phyloP scores from a whole-genome alignment of 2,888 invertebrate genomes.

The Onthophagus sagittarius region DNA sequence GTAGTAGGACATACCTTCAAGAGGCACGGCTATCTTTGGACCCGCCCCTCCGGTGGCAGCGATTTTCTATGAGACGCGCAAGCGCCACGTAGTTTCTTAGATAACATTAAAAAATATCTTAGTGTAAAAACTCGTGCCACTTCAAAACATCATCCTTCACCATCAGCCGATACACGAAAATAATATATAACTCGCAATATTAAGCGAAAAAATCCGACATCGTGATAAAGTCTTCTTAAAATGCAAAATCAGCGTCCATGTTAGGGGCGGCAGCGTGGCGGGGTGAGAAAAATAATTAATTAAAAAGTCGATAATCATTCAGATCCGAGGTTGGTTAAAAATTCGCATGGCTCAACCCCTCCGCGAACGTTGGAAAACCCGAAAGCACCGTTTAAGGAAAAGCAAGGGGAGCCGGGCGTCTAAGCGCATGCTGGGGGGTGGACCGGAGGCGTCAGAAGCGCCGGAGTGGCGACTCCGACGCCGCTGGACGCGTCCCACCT shows the following conservation, averaged over 20 bases:
- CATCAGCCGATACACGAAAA: background rate
- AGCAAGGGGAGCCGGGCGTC: constrained; percentile 23
- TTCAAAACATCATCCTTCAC: background rate
- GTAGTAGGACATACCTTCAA: background rate
- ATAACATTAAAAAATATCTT: background rate
- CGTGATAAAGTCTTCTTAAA: background rate
- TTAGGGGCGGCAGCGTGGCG: background rate
- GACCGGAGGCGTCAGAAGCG: constrained; percentile 38
- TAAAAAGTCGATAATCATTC: background rate
- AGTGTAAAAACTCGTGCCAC: background rate
- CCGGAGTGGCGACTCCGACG: constrained; percentile 9
- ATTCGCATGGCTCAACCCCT: background rate
- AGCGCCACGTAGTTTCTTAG: background rate
- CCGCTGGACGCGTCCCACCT: constrained; percentile 1
- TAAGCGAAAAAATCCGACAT: background rate
- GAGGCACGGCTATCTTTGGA: background rate
- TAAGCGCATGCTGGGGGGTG: constrained; percentile 44
- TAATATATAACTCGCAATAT: background rate
- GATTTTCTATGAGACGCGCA: background rate
- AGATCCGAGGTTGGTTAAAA: background rate
- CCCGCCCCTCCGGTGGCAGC: background rate
- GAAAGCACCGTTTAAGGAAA: background rate
- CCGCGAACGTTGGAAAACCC: background rate
- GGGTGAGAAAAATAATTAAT: background rate
- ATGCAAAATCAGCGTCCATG: background rate